phyloP scores from a whole-genome alignment of 2,113 vertebrate genomes.

The Coptodon rendalli region DNA sequence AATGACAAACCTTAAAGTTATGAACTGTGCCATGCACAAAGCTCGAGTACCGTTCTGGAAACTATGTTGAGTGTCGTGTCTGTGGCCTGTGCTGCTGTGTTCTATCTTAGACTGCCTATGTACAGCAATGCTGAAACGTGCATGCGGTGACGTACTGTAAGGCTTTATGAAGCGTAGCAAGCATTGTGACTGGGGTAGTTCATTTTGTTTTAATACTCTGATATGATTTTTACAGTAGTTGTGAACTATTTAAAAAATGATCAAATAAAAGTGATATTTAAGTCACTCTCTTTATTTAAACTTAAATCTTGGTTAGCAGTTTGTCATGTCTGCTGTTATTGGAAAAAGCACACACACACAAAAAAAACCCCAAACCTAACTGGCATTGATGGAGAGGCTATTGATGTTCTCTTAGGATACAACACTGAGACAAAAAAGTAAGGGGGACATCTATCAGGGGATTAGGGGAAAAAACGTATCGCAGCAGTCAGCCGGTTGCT shows the following conservation, averaged over 20 bases:
- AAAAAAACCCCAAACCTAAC: background rate
- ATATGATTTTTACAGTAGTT: constrained; percentile 63
- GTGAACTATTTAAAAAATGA: constrained; percentile 38
- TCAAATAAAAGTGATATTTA: constrained; percentile 28
- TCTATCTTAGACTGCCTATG: constrained; percentile 33
- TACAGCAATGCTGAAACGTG: constrained; percentile 42
- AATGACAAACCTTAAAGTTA: constrained; percentile 1
- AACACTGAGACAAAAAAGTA: background rate
- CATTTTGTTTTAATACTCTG: constrained; percentile 20
- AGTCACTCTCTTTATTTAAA: background rate
- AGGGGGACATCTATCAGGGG: background rate
- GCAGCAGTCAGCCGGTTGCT: constrained; percentile 7
- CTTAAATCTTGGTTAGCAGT: background rate
- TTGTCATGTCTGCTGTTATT: background rate
- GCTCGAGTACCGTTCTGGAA: background rate
- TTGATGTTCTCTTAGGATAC: constrained; percentile 19
- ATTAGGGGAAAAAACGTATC: background rate
- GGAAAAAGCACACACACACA: background rate
- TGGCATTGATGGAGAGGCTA: constrained; percentile 22
- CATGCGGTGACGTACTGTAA: constrained; percentile 49
- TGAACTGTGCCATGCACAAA: constrained; percentile 37
- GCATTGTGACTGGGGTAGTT: constrained; percentile 33
- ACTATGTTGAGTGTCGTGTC: constrained; percentile 25
- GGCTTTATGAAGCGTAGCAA: constrained; percentile 31
- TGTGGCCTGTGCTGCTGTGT: constrained; percentile 32